These are phyloP conservation scores for Epinephelus malabaricus DNA, from an alignment of 2,797 vertebrate species.

Conservation along the genomic window DNA sequence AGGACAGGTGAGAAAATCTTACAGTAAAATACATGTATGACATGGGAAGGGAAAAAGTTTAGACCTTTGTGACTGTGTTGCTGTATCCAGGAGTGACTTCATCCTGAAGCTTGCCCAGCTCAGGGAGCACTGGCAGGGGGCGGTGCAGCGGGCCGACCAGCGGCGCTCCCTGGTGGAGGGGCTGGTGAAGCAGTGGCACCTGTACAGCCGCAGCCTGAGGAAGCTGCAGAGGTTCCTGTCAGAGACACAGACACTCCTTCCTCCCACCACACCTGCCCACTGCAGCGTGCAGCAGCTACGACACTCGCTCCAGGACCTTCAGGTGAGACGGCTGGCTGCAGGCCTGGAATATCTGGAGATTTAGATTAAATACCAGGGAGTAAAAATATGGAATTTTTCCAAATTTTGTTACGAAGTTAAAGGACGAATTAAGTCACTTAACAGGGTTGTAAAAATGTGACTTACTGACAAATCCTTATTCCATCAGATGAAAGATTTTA, in stretches of 20 bases:
- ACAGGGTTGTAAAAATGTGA: not conserved
- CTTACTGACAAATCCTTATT: not conserved
- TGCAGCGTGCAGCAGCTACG: conserved; percentile 85
- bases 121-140: conserved; percentile 90
- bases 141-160: conserved; percentile 83
- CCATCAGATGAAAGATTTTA: not conserved
- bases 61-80: not conserved
- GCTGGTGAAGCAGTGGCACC: conserved; percentile 88
- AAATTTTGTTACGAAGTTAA: not conserved
- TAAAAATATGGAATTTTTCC: not conserved
- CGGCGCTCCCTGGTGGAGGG: conserved; percentile 85
- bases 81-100: conserved; percentile 87
- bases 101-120: conserved; percentile 89
- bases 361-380: not conserved
- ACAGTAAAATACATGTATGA: not conserved
- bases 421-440: not conserved
- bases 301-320: conserved; percentile 84
- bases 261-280: conserved; percentile 76
- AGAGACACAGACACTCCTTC: conserved; percentile 74
- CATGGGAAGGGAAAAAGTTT: not conserved
- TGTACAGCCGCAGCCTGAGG: conserved; percentile 83
- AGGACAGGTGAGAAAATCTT: conserved; percentile 86
- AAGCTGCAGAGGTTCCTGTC: conserved; percentile 87
- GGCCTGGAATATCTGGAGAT: not conserved
- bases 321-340: conserved; percentile 79